Evolutionary conservation across 2,888 invertebrate genomes (phyloP), one percentile per base, ranked within the genome.

Genomic region (Coremacera marginata): DNA sequence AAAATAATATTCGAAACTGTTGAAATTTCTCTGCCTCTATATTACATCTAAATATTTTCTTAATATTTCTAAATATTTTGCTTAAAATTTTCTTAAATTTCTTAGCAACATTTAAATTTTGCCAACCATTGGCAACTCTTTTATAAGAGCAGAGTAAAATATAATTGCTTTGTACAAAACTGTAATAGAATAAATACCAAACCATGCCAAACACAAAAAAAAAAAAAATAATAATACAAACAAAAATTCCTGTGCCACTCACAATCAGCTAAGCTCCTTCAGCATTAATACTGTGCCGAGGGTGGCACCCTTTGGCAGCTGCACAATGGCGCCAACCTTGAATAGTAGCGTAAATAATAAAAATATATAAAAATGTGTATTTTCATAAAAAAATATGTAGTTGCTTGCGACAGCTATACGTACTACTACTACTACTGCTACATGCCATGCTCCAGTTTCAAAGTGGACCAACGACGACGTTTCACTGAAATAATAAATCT

Each of bases 401-500:
- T 31, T 31, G 63, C 27, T 27, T 25, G 8, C 34, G 16, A 5
- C 19, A 37, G 22, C 27, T 60, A n/a, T n/a, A n/a, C n/a, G n/a
- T n/a, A n/a, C n/a, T n/a, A n/a, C n/a, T n/a, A n/a, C n/a, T n/a
- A 22, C 25, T 19, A 22, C 25, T 57, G 57, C 22, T 60, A 14
- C 8, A 14, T 62, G 60, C 22, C 5, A 31, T 68, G 68, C 27
- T 22, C 52, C 55, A 70, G 25, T 68, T 49, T 68, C 14, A 31
- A 70, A 52, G 63, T 22, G 31, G 70, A 70, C 52, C 9, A 16
- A 65, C 11, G 9, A 16, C 27, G 14, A 34, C 52, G 8, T 19
- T 31, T 9, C 34, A 22, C 60, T 62, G 25, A 49, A 31, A 25
- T 37, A 74, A 65, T 68, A 75, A 70, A 75, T 70, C 68, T 51